These are phyloP conservation scores for Ichneumon xanthorius DNA, from an alignment of 2,888 invertebrate genomes.

Conservation along the genomic window DNA sequence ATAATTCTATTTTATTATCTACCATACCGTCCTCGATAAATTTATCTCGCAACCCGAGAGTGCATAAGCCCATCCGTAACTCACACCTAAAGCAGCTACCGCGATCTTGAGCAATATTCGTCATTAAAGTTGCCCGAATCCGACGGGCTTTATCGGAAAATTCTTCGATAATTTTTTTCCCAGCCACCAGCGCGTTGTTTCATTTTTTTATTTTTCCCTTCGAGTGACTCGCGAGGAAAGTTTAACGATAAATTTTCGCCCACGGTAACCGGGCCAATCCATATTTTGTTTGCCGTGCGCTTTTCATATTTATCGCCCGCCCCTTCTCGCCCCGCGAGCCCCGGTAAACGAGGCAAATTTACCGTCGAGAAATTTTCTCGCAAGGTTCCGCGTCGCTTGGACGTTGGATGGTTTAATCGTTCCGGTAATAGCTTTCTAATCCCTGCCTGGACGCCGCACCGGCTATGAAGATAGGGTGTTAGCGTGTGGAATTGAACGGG, in stretches of 20 bases:
- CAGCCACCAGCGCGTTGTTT: not conserved
- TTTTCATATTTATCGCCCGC: slow-evolving; percentile 41
- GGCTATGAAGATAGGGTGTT: not conserved
- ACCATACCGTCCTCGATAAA: too few species aligned
- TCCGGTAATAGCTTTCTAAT: slow-evolving; percentile 54
- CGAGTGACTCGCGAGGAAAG: slow-evolving; percentile 12
- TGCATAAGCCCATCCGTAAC: too few species aligned
- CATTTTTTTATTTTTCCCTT: slow-evolving; percentile 1
- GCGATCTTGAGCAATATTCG: too few species aligned
- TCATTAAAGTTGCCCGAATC: not conserved
- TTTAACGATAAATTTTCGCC: slow-evolving; percentile 53
- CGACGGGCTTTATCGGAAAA: not conserved
- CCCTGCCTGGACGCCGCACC: slow-evolving; percentile 15
- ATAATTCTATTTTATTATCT: too few species aligned
- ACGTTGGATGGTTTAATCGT: slow-evolving; percentile 16
- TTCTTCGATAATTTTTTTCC: slow-evolving; percentile 22
- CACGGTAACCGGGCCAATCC: slow-evolving; percentile 52
- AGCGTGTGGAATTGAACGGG: not conserved
- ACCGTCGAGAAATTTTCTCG: not conserved
- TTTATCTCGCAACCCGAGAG: too few species aligned
- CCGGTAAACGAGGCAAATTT: not conserved
- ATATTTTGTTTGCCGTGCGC: slow-evolving; percentile 47
- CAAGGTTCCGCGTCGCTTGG: not conserved
- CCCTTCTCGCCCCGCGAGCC: slow-evolving; percentile 3
- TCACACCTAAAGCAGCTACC: too few species aligned